Evolutionary conservation across 1,140 invertebrate species (phyloP).

Genomic region (Drosophila yakuba): DNA sequence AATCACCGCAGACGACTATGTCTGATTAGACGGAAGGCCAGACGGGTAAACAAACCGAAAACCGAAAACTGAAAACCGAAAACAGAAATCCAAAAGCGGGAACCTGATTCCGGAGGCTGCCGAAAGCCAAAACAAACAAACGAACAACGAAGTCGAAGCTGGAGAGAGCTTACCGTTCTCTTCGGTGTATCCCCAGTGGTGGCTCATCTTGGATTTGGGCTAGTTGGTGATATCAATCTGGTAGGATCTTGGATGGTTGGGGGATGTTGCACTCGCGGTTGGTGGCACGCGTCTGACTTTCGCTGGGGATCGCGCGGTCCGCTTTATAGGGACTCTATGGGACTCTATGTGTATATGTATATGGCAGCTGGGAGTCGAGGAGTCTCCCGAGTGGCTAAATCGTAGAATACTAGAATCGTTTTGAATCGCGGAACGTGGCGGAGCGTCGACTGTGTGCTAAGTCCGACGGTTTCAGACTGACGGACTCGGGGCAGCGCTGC

Average conservation of each 20-base stretch:
- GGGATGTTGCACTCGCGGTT: slow-evolving; percentile 55
- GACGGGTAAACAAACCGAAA: slow-evolving; percentile 32
- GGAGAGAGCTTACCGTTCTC: slow-evolving; percentile 73
- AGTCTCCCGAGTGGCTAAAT: background rate
- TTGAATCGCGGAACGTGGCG: slow-evolving; percentile 24
- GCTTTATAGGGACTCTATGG: slow-evolving; percentile 51
- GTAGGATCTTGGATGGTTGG: background rate
- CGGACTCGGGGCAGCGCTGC: slow-evolving; percentile 52
- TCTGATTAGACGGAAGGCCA: slow-evolving; percentile 41
- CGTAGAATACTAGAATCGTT: background rate
- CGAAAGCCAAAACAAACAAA: slow-evolving; percentile 27
- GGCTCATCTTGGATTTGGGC: slow-evolving; percentile 67
- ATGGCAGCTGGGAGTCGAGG: slow-evolving; percentile 6
- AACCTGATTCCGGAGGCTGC: slow-evolving; percentile 32
- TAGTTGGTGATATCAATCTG: background rate
- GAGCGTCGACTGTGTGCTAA: slow-evolving; percentile 60
- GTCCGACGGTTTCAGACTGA: slow-evolving; percentile 73
- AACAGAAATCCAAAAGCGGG: slow-evolving; percentile 17
- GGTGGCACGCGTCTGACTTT: slow-evolving; percentile 59
- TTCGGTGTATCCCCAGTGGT: slow-evolving; percentile 81
- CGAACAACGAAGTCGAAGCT: slow-evolving; percentile 8
- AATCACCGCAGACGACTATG: slow-evolving; percentile 23
- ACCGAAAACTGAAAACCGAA: slow-evolving; percentile 19
- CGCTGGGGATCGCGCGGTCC: slow-evolving; percentile 29
- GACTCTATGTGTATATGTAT: background rate